phyloP scores from a whole-genome alignment of 2,797 vertebrate genomes.

The Emys orbicularis region DNA sequence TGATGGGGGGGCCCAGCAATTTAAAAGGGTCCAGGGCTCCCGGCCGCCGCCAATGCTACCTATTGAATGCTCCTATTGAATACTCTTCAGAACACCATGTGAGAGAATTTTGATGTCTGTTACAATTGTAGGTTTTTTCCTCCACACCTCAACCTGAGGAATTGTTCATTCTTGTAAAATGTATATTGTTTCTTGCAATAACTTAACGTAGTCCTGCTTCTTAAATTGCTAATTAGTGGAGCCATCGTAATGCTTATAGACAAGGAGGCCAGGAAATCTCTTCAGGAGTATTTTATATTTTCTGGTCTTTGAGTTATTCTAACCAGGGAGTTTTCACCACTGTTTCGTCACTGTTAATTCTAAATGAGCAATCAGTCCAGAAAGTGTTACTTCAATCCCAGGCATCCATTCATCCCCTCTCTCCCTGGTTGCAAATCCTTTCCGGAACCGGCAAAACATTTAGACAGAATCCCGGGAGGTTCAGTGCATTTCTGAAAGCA shows the following conservation, averaged over 20 bases:
- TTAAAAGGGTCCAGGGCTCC: too few relatives aligned
- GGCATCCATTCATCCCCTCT: background rate
- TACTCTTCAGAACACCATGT: background rate
- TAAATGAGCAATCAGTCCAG: background rate
- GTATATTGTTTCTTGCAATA: background rate
- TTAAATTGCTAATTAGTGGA: background rate
- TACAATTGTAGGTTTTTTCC: background rate
- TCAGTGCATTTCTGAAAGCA: background rate
- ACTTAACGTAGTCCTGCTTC: background rate
- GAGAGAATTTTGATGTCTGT: background rate
- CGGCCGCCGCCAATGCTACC: too few relatives aligned
- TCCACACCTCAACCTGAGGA: background rate
- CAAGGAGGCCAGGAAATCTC: background rate
- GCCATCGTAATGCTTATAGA: rapidly evolving
- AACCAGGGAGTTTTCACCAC: background rate
- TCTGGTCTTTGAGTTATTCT: background rate
- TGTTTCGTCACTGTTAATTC: background rate
- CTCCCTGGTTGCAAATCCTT: background rate
- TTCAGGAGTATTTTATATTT: rapidly evolving
- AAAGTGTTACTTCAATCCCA: background rate
- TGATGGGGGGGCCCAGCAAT: background rate
- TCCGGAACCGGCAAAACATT: background rate
- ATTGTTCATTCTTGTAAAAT: background rate
- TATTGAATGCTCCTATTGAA: background rate
- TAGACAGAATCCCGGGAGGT: background rate